Percentiles rank a stretch among this genome's conserved stretches.
phyloP scores from a whole-genome alignment of 1,140 invertebrate species.

The Pollicipes pollicipes region DNA sequence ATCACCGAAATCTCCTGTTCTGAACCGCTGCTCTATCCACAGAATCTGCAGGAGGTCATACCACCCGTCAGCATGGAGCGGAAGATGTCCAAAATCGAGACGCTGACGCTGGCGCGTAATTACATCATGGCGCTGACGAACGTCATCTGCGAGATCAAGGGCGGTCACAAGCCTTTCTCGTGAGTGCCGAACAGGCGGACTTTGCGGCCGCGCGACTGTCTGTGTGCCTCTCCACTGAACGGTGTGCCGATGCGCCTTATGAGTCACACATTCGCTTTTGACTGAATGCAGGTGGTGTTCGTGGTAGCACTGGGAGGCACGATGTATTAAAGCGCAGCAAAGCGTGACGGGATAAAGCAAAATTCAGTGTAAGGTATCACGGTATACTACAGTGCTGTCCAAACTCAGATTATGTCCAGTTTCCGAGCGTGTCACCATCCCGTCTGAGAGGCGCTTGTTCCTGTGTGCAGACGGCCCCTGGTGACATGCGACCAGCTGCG shows the following conservation, averaged over 20 bases:
- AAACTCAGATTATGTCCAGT: too few species aligned
- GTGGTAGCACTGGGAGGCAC: neutral
- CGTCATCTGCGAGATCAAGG: constrained; percentile 61
- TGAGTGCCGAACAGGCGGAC: constrained; percentile 15
- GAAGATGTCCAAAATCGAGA: constrained; percentile 71
- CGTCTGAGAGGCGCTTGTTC: too few species aligned
- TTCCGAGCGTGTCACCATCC: too few species aligned
- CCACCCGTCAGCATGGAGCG: constrained; percentile 69
- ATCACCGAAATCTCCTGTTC: too few species aligned
- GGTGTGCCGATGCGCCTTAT: neutral
- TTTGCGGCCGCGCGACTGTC: neutral
- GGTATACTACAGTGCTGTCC: too few species aligned
- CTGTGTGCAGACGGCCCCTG: too few species aligned
- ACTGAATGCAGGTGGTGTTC: neutral
- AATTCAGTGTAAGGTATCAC: too few species aligned
- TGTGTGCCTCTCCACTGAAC: constrained; percentile 6
- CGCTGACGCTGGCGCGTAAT: constrained; percentile 68
- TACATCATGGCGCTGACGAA: constrained; percentile 79
- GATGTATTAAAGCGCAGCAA: neutral
- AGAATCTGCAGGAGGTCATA: constrained; percentile 65
- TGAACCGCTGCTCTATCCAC: too few species aligned
- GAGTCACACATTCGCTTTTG: neutral
- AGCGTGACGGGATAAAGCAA: neutral
- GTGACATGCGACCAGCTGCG: too few species aligned
- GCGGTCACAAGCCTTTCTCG: constrained; percentile 42